These are phyloP conservation scores for Cyprinus carpio DNA, from an alignment of 2,113 vertebrate species.

Conservation along the genomic window DNA sequence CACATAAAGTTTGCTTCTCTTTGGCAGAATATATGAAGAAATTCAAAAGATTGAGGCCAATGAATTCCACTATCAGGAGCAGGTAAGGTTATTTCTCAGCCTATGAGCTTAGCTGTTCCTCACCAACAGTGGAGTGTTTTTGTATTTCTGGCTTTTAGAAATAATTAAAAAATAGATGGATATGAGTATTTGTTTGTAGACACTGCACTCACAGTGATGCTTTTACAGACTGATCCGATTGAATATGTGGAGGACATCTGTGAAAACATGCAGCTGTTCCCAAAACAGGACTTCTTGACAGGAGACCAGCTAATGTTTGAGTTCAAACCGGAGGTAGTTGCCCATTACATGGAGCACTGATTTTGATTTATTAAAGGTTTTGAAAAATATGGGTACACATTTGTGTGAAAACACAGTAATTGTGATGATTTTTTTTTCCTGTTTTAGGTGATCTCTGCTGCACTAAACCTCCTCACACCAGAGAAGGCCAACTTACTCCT, in stretches of 20 bases:
- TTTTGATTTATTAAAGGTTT: background rate
- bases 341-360: background rate
- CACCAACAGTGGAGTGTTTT: background rate
- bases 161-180: background rate
- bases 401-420: background rate
- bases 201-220: background rate
- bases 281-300: constrained; percentile 90
- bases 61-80: constrained; percentile 96
- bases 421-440: background rate
- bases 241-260: constrained; percentile 94
- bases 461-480: constrained; percentile 85
- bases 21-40: constrained; percentile 90
- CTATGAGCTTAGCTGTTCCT: background rate
- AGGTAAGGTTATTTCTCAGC: constrained; percentile 72
- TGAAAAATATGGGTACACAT: background rate
- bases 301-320: constrained; percentile 97
- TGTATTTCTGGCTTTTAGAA: background rate
- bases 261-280: constrained; percentile 96
- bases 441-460: constrained; percentile 84
- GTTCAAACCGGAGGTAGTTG: constrained; percentile 83
- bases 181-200: background rate
- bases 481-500: constrained; percentile 91
- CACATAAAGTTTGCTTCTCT: background rate
- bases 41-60: constrained; percentile 97
- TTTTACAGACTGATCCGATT: constrained; percentile 88